phyloP scores from a whole-genome alignment of 2,797 vertebrate genomes.

The Macropodus opercularis region DNA sequence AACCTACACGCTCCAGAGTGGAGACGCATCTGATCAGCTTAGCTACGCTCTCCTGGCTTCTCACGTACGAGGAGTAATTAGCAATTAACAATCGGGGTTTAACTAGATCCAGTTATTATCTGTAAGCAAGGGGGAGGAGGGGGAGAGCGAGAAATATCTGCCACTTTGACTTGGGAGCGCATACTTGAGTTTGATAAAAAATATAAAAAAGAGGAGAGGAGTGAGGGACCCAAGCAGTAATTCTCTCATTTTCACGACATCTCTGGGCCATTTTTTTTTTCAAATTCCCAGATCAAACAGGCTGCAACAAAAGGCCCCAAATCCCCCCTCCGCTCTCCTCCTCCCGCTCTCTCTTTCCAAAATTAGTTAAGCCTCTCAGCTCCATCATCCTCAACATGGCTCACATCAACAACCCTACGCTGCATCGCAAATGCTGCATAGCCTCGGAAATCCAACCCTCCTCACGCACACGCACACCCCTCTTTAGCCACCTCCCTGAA shows the following conservation, averaged over 20 bases:
- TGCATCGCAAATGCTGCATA: slow-evolving; percentile 53
- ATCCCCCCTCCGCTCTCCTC: slow-evolving; percentile 73
- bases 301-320: slow-evolving; percentile 80
- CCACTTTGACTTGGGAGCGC: slow-evolving; percentile 44
- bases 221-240: slow-evolving; percentile 64
- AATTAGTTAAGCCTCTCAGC: slow-evolving; percentile 86
- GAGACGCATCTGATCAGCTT: slow-evolving; percentile 77
- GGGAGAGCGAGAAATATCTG: slow-evolving; percentile 13
- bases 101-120: slow-evolving; percentile 75
- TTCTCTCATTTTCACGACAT: slow-evolving; percentile 79
- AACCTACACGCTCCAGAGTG: slow-evolving; percentile 62
- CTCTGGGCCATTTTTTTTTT: slow-evolving; percentile 70
- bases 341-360: slow-evolving; percentile 78
- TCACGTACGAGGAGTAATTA: slow-evolving; percentile 76
- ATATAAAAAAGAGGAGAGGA: slow-evolving; percentile 27
- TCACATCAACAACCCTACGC: slow-evolving; percentile 75
- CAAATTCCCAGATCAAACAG: slow-evolving; percentile 83
- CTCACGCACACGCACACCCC: slow-evolving; percentile 4
- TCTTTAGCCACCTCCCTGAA: slow-evolving; percentile 23
- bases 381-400: slow-evolving; percentile 82
- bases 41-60: slow-evolving; percentile 76
- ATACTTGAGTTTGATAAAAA: slow-evolving; percentile 42
- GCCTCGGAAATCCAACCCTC: slow-evolving; percentile 65
- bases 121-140: slow-evolving; percentile 37
- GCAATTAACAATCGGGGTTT: slow-evolving; percentile 80